Evolutionary conservation across 2,888 invertebrate genomes (phyloP), one percentile per base, ranked within the genome.

Genomic region (Lasioglossum marginatum): DNA sequence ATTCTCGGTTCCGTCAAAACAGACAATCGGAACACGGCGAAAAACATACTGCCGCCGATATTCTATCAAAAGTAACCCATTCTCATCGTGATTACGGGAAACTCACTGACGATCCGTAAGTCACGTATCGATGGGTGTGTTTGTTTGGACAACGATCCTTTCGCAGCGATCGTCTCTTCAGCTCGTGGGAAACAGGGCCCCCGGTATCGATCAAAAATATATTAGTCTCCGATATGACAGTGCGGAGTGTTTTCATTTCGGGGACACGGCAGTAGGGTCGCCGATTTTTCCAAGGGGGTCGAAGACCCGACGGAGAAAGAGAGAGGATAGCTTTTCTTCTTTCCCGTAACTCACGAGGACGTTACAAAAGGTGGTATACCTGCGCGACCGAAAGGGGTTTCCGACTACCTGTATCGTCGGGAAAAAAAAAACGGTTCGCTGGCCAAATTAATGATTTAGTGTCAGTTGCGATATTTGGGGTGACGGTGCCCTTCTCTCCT

Each of bases 101-200:
- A 91, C 66, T 85, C 80, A 48, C 73, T 60, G n/a, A 80, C 86
- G 87, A 89, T 78, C 87, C 82, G 82, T 87, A 91, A 92, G 93
- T 93, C 92, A 92, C 93, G 90, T 90, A 92, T 87, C 85, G 83
- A 79, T 86, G 93, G 94, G 93, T 94, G 94, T 95, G 95, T 95
- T 95, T 95, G 95, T 95, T 95, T 95, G 93, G 95, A 95, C 95
- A 95, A 95, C 94, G 94, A 93, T 92, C 92, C 92, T 93, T 93
- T 91, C 91, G 92, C 87, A 79, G 43, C 45, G 43, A 45, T 14
- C 52, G 45, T 84, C 34, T n/a, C 2, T 52, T 8, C 81, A 48
- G 73, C 81, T 79, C 95, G 94, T 95, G 95, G 94, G 95, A 95
- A 95, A 93, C 89, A 90, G 89, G 88, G 84, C 85, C 82, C 81